Conservation (phyloP, 2,888 invertebrate species). For the Watsonalla binaria region DNA sequence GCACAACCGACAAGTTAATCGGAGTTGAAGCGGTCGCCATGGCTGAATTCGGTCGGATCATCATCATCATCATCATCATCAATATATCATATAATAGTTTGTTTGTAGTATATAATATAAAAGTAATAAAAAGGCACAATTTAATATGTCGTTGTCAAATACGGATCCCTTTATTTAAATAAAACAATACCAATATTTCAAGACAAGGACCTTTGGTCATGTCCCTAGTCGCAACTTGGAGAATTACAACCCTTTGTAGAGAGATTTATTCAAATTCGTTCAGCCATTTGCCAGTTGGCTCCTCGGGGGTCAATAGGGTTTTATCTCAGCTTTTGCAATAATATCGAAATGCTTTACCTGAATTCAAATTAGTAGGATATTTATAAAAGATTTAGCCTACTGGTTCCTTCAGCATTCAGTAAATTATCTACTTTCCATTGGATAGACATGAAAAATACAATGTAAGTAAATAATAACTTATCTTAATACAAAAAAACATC, state of each 20-base stretch:
- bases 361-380: neutral
- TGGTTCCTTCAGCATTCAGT: no score
- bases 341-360: slow-evolving; percentile 6
- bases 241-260: slow-evolving; percentile 25
- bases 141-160: neutral
- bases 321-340: slow-evolving; percentile 20
- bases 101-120: no score
- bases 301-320: slow-evolving; percentile 3
- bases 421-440: no score
- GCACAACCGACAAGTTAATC: no score
- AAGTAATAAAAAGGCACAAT: neutral
- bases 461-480: no score
- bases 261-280: slow-evolving; percentile 37
- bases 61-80: no score
- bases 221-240: slow-evolving; percentile 5
- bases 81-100: no score
- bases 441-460: no score
- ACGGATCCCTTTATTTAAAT: neutral
- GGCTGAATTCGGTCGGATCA: no score
- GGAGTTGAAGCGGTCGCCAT: no score
- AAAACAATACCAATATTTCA: slow-evolving; percentile 10
- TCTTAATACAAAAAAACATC: no score
- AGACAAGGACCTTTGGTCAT: slow-evolving; percentile 4
- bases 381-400: neutral
- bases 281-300: slow-evolving; percentile 16